Percentiles rank a stretch among this genome's conserved stretches.
phyloP scores from a whole-genome alignment of 2,797 vertebrate species.

The Selene dorsalis region DNA sequence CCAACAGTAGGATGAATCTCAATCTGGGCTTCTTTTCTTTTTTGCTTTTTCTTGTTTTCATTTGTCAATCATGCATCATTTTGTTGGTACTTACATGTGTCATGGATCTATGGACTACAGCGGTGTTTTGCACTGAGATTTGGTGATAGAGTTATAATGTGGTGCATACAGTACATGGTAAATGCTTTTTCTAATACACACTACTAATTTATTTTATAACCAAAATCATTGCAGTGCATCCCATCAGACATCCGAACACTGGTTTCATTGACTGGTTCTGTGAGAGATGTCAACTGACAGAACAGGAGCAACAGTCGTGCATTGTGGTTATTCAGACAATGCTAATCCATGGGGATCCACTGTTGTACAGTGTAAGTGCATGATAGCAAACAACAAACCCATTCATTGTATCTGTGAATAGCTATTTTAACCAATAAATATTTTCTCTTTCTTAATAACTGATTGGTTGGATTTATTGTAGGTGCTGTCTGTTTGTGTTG shows the following conservation, averaged over 20 bases:
- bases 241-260: slow-evolving; percentile 51
- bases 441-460: slow-evolving; percentile 84
- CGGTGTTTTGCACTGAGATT: slow-evolving; percentile 96
- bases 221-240: slow-evolving; percentile 71
- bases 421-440: slow-evolving; percentile 98
- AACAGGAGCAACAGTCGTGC: slow-evolving; percentile 56
- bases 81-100: slow-evolving; percentile 82
- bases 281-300: slow-evolving; percentile 58
- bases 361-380: slow-evolving; percentile 90
- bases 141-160: slow-evolving; percentile 86
- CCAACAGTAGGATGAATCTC: slow-evolving; percentile 74
- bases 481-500: background rate
- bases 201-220: slow-evolving; percentile 97
- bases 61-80: slow-evolving; percentile 64
- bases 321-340: slow-evolving; percentile 83
- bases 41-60: slow-evolving; percentile 50
- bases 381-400: slow-evolving; percentile 85
- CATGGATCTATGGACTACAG: slow-evolving; percentile 87
- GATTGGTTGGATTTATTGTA: slow-evolving; percentile 42
- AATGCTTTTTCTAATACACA: slow-evolving; percentile 85
- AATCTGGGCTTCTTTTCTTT: slow-evolving; percentile 67
- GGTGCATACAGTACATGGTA: slow-evolving; percentile 84
- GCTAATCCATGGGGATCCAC: slow-evolving; percentile 90
- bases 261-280: slow-evolving; percentile 59
- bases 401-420: slow-evolving; percentile 90